A percentile compares a stretch with the other conserved stretches of the same genome.
Evolutionary conservation across 2,888 invertebrate genomes (phyloP).

Genomic region (Chrysolina americana): DNA sequence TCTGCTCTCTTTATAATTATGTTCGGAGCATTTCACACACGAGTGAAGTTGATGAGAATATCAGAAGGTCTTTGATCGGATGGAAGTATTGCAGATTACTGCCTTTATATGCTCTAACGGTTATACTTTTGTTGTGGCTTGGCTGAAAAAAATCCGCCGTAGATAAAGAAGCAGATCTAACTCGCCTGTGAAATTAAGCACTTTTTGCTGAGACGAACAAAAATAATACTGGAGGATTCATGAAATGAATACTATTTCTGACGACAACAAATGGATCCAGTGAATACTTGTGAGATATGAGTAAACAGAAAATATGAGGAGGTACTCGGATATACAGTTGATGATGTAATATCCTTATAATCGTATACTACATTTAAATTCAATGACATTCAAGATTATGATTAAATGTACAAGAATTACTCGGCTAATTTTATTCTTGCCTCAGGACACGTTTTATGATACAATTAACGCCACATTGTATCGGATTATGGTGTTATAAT

Average conservation of each 20-base stretch:
- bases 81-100: conserved; percentile 44
- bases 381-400: background rate
- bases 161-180: conserved; percentile 17
- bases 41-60: conserved; percentile 49
- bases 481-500: background rate
- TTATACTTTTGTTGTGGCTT: conserved; percentile 39
- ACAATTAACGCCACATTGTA: background rate
- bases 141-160: conserved; percentile 27
- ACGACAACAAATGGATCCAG: too few relatives aligned
- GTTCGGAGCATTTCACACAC: conserved; percentile 51
- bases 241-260: too few relatives aligned
- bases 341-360: background rate
- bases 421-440: too few relatives aligned
- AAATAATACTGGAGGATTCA: background rate
- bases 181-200: background rate
- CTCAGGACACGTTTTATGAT: background rate
- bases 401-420: background rate
- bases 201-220: background rate
- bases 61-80: conserved; percentile 53
- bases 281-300: background rate
- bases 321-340: background rate
- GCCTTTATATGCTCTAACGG: conserved; percentile 43
- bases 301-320: background rate
- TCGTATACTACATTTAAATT: background rate
- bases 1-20: conserved; percentile 47